Percentiles rank a stretch among this genome's conserved stretches.
These are phyloP conservation scores for Gallirallus australis DNA, from an alignment of 2,797 vertebrate genomes.

Conservation along the genomic window DNA sequence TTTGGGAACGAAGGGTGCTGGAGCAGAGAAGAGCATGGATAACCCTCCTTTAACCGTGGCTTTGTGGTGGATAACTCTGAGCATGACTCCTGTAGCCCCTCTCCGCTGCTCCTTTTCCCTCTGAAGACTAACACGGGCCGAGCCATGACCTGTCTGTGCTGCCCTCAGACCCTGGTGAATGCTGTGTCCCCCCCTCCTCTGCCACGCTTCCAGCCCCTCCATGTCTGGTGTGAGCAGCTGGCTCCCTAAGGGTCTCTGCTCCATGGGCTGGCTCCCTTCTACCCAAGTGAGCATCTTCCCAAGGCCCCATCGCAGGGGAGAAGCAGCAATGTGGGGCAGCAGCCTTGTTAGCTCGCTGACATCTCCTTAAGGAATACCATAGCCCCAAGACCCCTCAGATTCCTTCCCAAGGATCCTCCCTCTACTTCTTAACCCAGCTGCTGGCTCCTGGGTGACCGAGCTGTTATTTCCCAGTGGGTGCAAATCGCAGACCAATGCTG, in stretches of 20 bases:
- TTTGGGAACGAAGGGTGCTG: background rate
- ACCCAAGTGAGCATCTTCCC: background rate
- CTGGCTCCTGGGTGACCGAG: background rate
- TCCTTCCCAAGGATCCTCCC: background rate
- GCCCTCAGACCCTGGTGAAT: background rate
- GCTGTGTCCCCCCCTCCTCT: background rate
- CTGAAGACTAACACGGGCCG: background rate
- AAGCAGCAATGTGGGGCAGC: background rate
- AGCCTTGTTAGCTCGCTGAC: background rate
- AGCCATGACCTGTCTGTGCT: background rate
- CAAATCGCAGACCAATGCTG: background rate
- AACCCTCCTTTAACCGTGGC: background rate
- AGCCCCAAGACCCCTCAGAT: background rate
- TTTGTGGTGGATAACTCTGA: background rate
- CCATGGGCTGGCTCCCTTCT: background rate
- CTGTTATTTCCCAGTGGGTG: background rate
- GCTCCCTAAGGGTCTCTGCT: accelerated
- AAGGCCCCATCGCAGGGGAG: accelerated
- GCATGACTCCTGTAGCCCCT: background rate
- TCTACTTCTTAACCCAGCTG: background rate
- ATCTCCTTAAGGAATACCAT: background rate
- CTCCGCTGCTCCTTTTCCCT: background rate
- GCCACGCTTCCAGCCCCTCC: background rate
- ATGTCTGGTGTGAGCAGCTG: accelerated
- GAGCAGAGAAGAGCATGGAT: background rate